Evolutionary conservation across 2,888 invertebrate species (phyloP), one percentile per base, ranked within the genome.

Genomic region (Drosophila anceps): DNA sequence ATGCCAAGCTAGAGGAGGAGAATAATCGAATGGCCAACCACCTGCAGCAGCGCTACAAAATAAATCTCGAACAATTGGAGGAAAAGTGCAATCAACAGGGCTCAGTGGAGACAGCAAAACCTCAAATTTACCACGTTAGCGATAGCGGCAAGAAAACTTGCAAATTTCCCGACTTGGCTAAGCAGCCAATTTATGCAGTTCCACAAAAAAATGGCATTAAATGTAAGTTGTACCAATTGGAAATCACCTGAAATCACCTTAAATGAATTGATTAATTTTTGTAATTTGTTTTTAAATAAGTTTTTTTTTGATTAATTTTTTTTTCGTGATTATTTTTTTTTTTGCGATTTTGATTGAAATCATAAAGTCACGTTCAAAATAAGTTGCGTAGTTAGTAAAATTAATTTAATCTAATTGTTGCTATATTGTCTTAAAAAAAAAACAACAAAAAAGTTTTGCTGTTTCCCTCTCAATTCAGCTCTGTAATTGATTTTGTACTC

Each of bases 201-300:
- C 27, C 59, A 51, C 29, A 53, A n/a, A 27, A 44, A 24, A 18
- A 43, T 12, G 55, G 72, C 58, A 27, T 80, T 6, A 80, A 77
- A 72, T 9, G 77, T 80, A 66, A 77, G 74, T 69, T 20, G 1
- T 3, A 5, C n/a, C 29, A 29, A 29, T 41, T 0, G 41, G 4
- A 6, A 51, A 27, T 61, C 79, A 73, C 73, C 68, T 70, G 73
- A 76, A n/a, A n/a, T n/a, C 44, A 13, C 1, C 4, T 12, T 0
- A 43, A 43, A 12, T 1, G n/a, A n/a, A 2, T 1, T 8, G 39
- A 43, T 20, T 43, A 0, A 39, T 9, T 10, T 10, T 43, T 20
- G 41, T 44, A n/a, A n/a, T n/a, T n/a, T n/a, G n/a, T n/a, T n/a
- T n/a, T n/a, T n/a, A n/a, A n/a, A n/a, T n/a, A n/a, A n/a, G n/a